Conservation (phyloP, 2,888 invertebrate genomes). For the Synergus japonicus region DNA sequence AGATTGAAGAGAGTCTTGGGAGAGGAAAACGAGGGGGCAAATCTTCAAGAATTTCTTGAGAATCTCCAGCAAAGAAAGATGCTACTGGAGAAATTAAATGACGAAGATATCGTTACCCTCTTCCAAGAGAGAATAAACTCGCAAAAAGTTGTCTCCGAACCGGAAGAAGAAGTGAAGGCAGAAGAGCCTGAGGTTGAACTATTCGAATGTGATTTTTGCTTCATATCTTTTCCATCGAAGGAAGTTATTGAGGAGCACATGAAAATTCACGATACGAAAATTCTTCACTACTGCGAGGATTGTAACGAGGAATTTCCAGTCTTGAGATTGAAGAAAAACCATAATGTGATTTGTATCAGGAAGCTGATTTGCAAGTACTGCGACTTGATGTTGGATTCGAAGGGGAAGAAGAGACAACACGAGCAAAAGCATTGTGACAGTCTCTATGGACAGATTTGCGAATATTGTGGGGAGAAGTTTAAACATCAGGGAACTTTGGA, state of each 20-base stretch:
- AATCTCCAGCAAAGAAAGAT: constrained; percentile 73
- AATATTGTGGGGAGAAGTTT: constrained; percentile 74
- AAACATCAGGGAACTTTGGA: constrained; percentile 75
- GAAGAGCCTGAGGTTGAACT: constrained; percentile 57
- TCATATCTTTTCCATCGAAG: constrained; percentile 63
- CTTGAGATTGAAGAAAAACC: constrained; percentile 70
- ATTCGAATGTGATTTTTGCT: constrained; percentile 74
- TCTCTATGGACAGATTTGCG: constrained; percentile 72
- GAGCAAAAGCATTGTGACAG: constrained; percentile 75
- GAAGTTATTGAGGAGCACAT: constrained; percentile 71
- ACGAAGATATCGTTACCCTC: constrained; percentile 71
- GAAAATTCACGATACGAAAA: constrained; percentile 71
- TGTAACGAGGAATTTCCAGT: constrained; percentile 71
- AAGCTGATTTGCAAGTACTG: constrained; percentile 73
- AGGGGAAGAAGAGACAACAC: constrained; percentile 74
- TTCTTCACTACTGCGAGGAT: constrained; percentile 73
- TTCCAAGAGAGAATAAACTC: constrained; percentile 68
- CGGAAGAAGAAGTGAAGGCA: not conserved
- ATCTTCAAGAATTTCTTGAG: constrained; percentile 70
- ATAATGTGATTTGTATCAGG: constrained; percentile 68
- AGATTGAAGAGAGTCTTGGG: constrained; percentile 68
- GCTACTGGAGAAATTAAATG: constrained; percentile 69
- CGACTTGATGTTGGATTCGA: constrained; percentile 68
- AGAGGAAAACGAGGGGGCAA: constrained; percentile 62
- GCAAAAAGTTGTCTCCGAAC: not conserved